These are phyloP conservation scores for Scaptomyza tumidula DNA, from an alignment of 2,888 invertebrate genomes.

Conservation along the genomic window DNA sequence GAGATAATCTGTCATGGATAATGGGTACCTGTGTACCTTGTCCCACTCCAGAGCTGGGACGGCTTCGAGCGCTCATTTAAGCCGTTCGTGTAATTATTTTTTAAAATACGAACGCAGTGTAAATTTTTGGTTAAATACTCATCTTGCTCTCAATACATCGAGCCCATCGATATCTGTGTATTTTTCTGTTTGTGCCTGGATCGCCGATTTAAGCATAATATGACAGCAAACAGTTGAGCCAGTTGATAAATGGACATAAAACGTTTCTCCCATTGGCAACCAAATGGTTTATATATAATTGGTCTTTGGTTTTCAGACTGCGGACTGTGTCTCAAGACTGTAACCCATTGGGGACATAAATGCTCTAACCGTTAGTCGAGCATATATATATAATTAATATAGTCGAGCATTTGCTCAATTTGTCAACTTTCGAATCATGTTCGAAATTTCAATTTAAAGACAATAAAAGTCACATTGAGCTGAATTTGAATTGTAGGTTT, in stretches of 20 bases:
- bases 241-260: conserved; percentile 76
- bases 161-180: conserved; percentile 4
- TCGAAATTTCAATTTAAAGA: conserved; percentile 56
- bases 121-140: conserved; percentile 77
- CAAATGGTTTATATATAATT: conserved; percentile 77
- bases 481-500: conserved; percentile 10
- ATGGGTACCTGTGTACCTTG: conserved; percentile 69
- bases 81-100: conserved; percentile 80
- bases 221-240: conserved; percentile 81
- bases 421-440: conserved; percentile 51
- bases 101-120: conserved; percentile 77
- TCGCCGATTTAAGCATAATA: conserved; percentile 78
- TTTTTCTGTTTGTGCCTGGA: conserved; percentile 36
- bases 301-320: conserved; percentile 28
- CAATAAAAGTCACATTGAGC: conserved; percentile 53
- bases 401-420: conserved; percentile 32
- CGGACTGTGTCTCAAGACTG: conserved; percentile 2
- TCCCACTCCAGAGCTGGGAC: conserved; percentile 33
- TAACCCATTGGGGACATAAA: conserved; percentile 7
- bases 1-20: conserved; percentile 77
- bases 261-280: conserved; percentile 61
- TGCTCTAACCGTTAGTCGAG: conserved; percentile 22
- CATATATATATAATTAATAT: too few species aligned
- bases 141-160: conserved; percentile 37
- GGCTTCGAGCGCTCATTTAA: conserved; percentile 67